Conservation (phyloP, 2,797 vertebrate species). For the Kryptopterus vitreolus region DNA sequence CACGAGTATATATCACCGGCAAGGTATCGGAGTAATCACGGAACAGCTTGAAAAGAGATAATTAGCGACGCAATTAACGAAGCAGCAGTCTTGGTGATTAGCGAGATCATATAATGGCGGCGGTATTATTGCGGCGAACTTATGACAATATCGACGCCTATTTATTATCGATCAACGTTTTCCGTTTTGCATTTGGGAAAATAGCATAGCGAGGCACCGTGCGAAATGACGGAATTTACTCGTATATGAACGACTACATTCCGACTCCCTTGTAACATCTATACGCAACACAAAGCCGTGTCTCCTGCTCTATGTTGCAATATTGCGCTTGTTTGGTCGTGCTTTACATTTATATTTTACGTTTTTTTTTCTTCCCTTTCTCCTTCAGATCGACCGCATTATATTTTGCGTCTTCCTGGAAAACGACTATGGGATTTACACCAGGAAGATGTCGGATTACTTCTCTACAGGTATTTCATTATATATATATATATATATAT, state of each 20-base stretch:
- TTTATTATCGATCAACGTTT: background rate
- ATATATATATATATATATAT: no score
- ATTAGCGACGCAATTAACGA: constrained; percentile 25
- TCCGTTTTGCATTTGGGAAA: no score
- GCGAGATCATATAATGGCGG: background rate
- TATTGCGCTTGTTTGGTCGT: background rate
- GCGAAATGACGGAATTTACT: no score
- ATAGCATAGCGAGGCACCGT: no score
- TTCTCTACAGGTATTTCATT: constrained; percentile 83
- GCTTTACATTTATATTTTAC: no score
- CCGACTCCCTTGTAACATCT: no score
- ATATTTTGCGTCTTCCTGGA: constrained; percentile 99
- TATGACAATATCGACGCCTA: background rate
- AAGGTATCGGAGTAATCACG: background rate
- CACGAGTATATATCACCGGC: background rate
- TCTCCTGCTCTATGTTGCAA: background rate
- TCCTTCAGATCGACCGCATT: constrained; percentile 86
- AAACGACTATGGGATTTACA: constrained; percentile 95
- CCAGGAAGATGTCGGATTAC: constrained; percentile 89
- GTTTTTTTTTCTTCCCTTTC: background rate
- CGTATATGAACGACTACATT: no score
- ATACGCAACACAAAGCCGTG: no score
- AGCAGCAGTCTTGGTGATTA: constrained; percentile 18
- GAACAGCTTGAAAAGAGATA: constrained; percentile 17
- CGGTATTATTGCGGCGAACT: background rate